Percentiles rank a stretch among this genome's conserved stretches.
These are phyloP conservation scores for Eretmochelys imbricata DNA, from an alignment of 2,113 vertebrate species.

Conservation along the genomic window DNA sequence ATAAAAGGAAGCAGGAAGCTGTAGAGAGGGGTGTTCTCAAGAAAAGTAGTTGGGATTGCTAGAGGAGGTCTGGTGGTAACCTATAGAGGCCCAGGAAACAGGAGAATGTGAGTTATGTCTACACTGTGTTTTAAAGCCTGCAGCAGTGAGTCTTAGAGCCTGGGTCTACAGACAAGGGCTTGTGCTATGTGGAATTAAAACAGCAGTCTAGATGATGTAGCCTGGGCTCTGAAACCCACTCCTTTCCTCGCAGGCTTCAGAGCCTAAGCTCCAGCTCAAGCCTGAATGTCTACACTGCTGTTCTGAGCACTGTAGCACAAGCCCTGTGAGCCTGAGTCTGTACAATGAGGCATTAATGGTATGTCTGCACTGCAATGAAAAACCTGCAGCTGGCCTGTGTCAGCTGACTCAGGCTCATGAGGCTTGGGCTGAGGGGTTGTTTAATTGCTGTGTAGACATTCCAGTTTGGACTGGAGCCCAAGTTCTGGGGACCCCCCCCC, in stretches of 20 bases:
- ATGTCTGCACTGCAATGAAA: not conserved
- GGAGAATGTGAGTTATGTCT: not conserved
- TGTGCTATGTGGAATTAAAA: not conserved
- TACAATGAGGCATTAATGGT: not conserved
- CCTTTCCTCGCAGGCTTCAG: not conserved
- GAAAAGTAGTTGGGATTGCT: not conserved
- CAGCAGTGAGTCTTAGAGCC: not conserved
- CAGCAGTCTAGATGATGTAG: not conserved
- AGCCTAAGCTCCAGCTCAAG: not conserved
- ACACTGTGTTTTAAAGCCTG: not conserved
- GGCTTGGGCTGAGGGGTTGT: not conserved
- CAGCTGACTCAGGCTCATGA: not conserved
- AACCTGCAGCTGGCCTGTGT: not conserved
- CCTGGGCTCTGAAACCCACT: not conserved
- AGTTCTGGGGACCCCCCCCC: no score
- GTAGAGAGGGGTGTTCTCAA: not conserved
- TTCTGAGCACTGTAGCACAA: not conserved
- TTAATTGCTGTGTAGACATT: no score
- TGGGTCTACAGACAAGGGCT: not conserved
- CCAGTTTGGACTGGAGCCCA: no score
- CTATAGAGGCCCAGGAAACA: not conserved
- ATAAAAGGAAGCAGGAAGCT: not conserved
- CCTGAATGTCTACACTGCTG: not conserved
- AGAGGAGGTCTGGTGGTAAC: not conserved
- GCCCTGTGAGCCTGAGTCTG: not conserved